These are phyloP conservation scores for Meloidogyne chitwoodi DNA, from an alignment of 1,140 invertebrate species.

Conservation along the genomic window DNA sequence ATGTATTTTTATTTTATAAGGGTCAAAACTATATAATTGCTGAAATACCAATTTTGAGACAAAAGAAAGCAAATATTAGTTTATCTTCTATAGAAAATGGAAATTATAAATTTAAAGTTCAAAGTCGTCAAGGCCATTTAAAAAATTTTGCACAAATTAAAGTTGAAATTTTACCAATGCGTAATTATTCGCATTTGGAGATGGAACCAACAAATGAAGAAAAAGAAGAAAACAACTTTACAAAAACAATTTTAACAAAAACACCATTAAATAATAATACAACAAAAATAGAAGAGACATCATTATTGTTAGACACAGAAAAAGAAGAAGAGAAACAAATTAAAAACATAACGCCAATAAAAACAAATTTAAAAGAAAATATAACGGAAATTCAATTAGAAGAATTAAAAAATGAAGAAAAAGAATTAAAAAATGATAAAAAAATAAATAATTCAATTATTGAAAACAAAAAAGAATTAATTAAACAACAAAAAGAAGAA, in stretches of 20 bases:
- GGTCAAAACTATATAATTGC: slow-evolving; percentile 23
- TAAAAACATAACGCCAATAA: neutral
- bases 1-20: slow-evolving; percentile 19
- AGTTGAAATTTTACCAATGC: neutral
- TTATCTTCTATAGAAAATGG: slow-evolving; percentile 17
- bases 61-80: slow-evolving; percentile 2
- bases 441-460: neutral
- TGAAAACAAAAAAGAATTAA: neutral
- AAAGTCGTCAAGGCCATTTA: slow-evolving; percentile 14
- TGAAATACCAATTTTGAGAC: slow-evolving; percentile 28
- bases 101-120: slow-evolving; percentile 22
- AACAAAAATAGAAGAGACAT: neutral
- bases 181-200: neutral
- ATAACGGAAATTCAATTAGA: neutral
- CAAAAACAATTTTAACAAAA: neutral
- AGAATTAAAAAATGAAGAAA: neutral
- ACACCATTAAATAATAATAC: no score
- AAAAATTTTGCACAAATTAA: neutral
- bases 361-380: neutral
- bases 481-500: neutral
- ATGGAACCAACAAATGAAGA: neutral
- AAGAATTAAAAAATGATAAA: neutral
- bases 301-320: neutral
- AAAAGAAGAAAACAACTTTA: neutral
- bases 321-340: neutral